These are phyloP conservation scores for Myocastor coypus DNA, from an alignment of 2,113 vertebrate genomes.

Conservation along the genomic window DNA sequence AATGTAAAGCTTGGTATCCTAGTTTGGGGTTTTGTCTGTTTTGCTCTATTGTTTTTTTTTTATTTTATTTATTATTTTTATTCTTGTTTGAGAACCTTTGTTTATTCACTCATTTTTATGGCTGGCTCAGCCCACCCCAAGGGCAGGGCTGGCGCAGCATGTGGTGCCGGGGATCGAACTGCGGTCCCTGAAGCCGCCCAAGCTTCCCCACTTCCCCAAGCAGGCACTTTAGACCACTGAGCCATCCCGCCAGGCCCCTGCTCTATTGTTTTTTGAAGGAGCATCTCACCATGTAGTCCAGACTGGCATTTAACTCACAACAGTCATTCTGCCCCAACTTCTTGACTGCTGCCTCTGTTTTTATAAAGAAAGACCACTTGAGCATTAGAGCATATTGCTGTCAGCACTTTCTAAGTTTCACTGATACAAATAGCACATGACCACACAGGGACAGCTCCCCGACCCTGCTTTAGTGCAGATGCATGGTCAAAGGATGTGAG, in stretches of 20 bases:
- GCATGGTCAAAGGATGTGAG: accelerated
- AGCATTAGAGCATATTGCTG: neutral
- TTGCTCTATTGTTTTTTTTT: neutral
- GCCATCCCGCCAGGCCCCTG: no score
- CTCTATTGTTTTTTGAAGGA: neutral
- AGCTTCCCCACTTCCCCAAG: no score
- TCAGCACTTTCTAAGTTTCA: accelerated
- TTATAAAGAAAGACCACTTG: neutral
- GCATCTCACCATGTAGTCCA: neutral
- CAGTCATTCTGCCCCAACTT: neutral
- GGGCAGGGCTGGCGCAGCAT: no score
- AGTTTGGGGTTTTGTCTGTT: neutral
- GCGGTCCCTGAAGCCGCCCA: no score
- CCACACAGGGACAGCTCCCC: neutral
- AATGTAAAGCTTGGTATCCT: accelerated
- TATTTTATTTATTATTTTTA: no score
- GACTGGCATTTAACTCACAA: neutral
- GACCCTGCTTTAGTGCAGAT: neutral
- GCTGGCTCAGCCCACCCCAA: no score
- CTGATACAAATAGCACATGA: accelerated
- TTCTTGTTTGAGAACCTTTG: no score
- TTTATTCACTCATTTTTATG: no score
- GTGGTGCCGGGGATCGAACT: no score
- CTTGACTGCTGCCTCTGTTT: neutral
- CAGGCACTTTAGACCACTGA: no score